Evolutionary conservation across 2,888 invertebrate species (phyloP).

Genomic region (Lepidocyrtoides sp.): DNA sequence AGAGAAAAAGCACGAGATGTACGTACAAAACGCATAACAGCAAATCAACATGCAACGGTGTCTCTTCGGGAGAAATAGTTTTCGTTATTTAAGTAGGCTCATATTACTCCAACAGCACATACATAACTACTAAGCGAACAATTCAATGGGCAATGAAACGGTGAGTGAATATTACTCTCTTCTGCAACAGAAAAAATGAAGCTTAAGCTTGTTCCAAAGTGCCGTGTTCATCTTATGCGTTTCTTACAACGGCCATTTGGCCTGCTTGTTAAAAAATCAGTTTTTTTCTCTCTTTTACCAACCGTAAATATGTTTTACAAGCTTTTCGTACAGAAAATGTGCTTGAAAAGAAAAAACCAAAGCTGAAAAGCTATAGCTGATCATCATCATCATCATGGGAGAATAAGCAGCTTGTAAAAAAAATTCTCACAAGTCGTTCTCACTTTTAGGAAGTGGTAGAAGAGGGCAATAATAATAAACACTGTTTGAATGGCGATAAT

Average conservation of each 20-base stretch:
- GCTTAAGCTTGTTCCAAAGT: neutral
- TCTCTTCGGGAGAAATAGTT: neutral
- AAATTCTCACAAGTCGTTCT: neutral
- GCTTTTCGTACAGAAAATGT: neutral
- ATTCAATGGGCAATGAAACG: slow-evolving; percentile 25
- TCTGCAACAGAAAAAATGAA: neutral
- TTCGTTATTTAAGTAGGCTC: neutral
- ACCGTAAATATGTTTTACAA: neutral
- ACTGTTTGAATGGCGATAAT: neutral
- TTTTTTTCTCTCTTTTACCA: neutral
- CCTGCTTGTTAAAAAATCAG: neutral
- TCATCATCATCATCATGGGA: too few relatives aligned
- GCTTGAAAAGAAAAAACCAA: neutral
- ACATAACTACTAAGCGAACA: neutral
- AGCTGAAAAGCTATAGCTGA: neutral
- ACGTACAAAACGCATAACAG: neutral
- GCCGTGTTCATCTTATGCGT: too few relatives aligned
- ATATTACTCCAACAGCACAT: neutral
- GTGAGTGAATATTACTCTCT: neutral
- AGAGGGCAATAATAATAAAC: neutral
- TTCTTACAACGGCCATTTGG: neutral
- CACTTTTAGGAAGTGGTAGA: neutral
- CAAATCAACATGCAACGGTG: neutral
- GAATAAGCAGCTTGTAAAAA: neutral
- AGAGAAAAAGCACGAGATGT: neutral